Percentiles rank a stretch among this genome's conserved stretches.
phyloP scores from a whole-genome alignment of 2,113 vertebrate species.

The Rhipidura dahli region DNA sequence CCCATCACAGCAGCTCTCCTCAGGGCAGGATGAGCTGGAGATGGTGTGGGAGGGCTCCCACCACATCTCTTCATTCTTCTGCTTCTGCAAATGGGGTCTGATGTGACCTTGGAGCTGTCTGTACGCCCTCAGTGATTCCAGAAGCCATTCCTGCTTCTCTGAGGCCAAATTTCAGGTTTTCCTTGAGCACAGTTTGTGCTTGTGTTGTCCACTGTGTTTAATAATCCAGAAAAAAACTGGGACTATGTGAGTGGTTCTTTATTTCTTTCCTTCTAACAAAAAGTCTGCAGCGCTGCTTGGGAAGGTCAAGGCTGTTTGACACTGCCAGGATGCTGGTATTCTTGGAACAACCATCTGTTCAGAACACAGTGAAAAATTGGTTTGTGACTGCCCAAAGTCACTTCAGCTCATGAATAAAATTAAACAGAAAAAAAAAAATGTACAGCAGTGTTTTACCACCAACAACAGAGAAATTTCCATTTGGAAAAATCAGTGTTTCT shows the following conservation, averaged over 20 bases:
- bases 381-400: slow-evolving; percentile 37
- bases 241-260: neutral
- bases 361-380: slow-evolving; percentile 35
- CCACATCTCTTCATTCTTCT: neutral
- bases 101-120: neutral
- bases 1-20: neutral
- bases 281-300: neutral
- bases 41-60: no score
- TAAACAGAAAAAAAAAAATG: no score
- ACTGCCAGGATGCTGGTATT: slow-evolving; percentile 32
- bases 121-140: neutral
- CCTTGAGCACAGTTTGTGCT: neutral
- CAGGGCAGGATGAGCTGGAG: neutral
- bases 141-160: neutral
- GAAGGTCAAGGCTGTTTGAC: slow-evolving; percentile 47
- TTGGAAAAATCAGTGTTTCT: neutral
- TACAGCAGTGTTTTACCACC: neutral
- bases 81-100: neutral
- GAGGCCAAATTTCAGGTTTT: neutral
- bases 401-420: slow-evolving; percentile 8
- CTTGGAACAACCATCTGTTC: slow-evolving; percentile 55
- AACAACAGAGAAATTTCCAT: neutral
- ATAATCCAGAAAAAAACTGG: neutral
- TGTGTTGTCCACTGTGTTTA: neutral
- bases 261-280: neutral